Evolutionary conservation across 2,113 vertebrate genomes (phyloP), one percentile per base, ranked within the genome.

Genomic region (Brachyhypopomus gauderio): DNA sequence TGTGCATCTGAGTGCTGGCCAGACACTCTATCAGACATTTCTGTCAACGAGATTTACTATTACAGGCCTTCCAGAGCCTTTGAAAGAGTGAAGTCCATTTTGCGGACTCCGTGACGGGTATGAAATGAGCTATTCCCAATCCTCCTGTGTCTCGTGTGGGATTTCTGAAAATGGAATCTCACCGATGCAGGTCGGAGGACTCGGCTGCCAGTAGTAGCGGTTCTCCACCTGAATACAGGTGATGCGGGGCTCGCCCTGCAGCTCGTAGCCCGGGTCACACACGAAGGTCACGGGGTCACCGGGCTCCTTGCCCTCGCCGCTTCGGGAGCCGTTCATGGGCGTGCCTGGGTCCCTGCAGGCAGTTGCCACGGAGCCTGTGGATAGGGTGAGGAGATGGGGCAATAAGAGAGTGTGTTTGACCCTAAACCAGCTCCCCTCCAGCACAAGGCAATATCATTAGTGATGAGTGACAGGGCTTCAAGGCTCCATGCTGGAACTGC

Each of bases 181-280:
- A 98, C 98, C 97, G 86, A 99, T 99, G 93, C 98, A 99, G 81
- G 96, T 94, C 77, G 97, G 97, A 85, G 97, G 98, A 88, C 94
- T 98, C 87, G 98, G 98, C 90, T 98, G 96, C 97, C 98, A 99
- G 95, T 97, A 99, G 94, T 96, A 99, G 87, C 98, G 94, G 90
- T 99, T 99, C 94, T 98, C 97, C 92, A 98, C 96, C 92, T 98
- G 98, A 92, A 99, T 98, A 90, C 98, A 99, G 88, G 97, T 98
- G 94, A 99, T 99, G 91, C 92, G 95, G 86, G 96, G 96, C 79
- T 98, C 95, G 82, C 96, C 97, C 92, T 98, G 97, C 83, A 99
- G 94, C 85, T 98, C 96, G 90, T 99, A 99, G 77, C 98, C 98
- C 48, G 97, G 95, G 88, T 99, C 97, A 90, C 98, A 99, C 0